Evolutionary conservation across 2,888 invertebrate genomes (phyloP), one percentile per base, ranked within the genome.

Genomic region (Amorpha juglandis): DNA sequence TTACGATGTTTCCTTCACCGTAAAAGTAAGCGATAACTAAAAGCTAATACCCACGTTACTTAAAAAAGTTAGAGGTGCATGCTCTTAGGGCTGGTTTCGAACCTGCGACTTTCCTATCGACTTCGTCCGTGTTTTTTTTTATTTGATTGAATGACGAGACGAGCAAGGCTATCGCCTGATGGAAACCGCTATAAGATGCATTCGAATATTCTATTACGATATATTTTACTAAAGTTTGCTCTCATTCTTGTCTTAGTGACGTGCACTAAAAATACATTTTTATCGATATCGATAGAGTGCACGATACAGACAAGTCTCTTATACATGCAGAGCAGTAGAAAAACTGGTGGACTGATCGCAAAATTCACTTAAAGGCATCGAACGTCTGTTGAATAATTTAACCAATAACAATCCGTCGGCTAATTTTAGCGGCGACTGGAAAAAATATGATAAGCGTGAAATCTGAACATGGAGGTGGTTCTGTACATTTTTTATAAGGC

Each of bases 301-400:
- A 58, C 55, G 55, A 58, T 38, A 58, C 55, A 58, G 42, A 58
- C 42, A 35, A 53, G 21, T 58, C 35, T n/a, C 35, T 52, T 66
- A 63, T 45, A 51, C 62, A 66, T 66, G 66, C 66, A 66, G 63
- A 47, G 62, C 76, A 76, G 64, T 79, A 75, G 78, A 78, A 79
- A 77, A 80, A 79, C 77, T 76, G 81, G 72, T 80, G 83, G 87
- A 76, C 88, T 69, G 91, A 91, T 91, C 87, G 87, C 77, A 75
- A 89, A 93, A 93, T 92, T 92, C 92, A 93, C 92, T 93, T 93
- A 92, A 84, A 88, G 86, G 77, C 83, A 79, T 83, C 86, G 88
- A 83, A 92, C 92, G 92, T 85, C 79, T 73, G 69, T 77, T 80
- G 92, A 92, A 93, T 93, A 92, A 90, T 90, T 91, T 91, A 91